Percentiles rank a stretch among this genome's conserved stretches.
Conservation (phyloP, 2,797 vertebrate genomes). For the Lepilemur septentrionalis region DNA sequence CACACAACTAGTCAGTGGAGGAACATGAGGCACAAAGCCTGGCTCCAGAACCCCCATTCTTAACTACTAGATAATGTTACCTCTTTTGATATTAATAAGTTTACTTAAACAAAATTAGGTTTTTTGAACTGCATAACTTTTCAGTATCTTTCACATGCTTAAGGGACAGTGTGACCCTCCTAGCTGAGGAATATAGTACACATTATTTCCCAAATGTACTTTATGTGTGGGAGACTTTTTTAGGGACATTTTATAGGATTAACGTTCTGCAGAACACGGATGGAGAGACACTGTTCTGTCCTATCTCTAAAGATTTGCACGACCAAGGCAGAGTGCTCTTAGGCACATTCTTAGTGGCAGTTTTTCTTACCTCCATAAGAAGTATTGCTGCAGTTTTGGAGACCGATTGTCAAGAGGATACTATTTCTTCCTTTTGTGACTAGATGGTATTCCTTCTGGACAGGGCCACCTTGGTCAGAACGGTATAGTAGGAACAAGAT, state of each 20-base stretch:
- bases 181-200: not conserved
- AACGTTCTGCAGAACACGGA: not conserved
- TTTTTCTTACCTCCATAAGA: not conserved
- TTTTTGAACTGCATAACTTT: not conserved
- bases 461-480: not conserved
- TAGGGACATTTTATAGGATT: not conserved
- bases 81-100: not conserved
- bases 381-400: not conserved
- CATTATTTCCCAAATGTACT: not conserved
- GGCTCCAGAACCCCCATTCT: not conserved
- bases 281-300: not conserved
- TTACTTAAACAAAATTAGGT: not conserved
- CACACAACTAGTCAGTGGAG: not conserved
- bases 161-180: not conserved
- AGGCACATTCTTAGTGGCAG: not conserved
- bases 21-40: not conserved
- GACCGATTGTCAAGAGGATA: not conserved
- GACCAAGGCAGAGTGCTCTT: not conserved
- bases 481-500: not conserved
- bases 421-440: not conserved
- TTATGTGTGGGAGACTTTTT: not conserved
- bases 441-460: not conserved
- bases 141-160: not conserved
- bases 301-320: not conserved
- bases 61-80: not conserved